These are phyloP conservation scores for Thamnophis sirtalis DNA, from an alignment of 2,113 vertebrate species.

Conservation along the genomic window DNA sequence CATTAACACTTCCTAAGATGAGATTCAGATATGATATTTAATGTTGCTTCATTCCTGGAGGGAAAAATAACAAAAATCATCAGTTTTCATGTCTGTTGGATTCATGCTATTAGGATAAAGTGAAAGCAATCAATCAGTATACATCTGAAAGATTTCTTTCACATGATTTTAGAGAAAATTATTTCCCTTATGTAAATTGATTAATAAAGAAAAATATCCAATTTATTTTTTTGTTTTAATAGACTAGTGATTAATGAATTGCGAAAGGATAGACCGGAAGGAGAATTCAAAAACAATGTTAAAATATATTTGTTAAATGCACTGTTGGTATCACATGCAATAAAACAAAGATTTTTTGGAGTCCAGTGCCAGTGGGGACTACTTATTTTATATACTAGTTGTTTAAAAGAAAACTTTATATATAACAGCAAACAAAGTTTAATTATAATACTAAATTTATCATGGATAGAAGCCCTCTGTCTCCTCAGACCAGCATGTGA, in stretches of 20 bases:
- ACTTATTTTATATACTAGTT: background rate
- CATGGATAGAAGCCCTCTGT: background rate
- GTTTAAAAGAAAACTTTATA: background rate
- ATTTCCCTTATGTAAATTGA: background rate
- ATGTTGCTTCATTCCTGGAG: background rate
- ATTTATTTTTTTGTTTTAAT: background rate
- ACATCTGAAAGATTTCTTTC: background rate
- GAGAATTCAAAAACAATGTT: conserved; percentile 2
- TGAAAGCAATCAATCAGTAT: background rate
- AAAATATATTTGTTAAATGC: background rate
- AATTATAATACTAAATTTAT: background rate
- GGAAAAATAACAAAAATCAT: background rate
- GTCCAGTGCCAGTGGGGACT: background rate
- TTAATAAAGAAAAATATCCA: conserved; percentile 1
- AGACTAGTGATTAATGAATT: conserved; percentile 13
- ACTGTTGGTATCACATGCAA: background rate
- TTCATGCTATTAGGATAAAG: background rate
- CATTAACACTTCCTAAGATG: background rate
- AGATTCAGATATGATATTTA: background rate
- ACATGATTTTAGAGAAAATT: background rate
- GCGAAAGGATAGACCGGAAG: background rate
- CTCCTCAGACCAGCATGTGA: background rate
- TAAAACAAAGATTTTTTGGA: background rate
- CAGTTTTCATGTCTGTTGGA: background rate
- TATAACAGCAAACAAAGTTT: background rate